Conservation (phyloP, 2,113 vertebrate species). For the Kobus ellipsiprymnus region DNA sequence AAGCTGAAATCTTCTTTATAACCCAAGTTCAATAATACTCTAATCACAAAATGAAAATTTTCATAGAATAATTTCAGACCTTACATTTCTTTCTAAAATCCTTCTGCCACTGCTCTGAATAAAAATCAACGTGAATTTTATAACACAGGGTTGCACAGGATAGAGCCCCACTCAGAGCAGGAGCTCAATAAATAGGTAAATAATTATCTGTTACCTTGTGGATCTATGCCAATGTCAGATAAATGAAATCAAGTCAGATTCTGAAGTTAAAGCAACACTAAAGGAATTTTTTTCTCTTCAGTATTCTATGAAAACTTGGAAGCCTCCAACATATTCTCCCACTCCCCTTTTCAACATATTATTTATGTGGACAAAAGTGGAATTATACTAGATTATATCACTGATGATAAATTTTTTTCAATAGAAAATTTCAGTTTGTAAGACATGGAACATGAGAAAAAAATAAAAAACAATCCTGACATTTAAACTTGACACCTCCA, state of each 20-base stretch:
- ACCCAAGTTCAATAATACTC: not conserved
- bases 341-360: not conserved
- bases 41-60: slow-evolving; percentile 27
- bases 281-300: not conserved
- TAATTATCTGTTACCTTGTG: not conserved
- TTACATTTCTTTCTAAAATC: not conserved
- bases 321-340: not conserved
- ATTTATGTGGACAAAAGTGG: not conserved
- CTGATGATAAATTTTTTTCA: not conserved
- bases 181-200: not conserved
- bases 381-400: not conserved
- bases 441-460: not conserved
- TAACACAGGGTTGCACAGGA: not conserved
- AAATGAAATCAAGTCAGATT: not conserved
- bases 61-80: slow-evolving; percentile 12
- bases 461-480: not conserved
- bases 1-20: slow-evolving; percentile 10
- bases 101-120: not conserved
- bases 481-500: slow-evolving; percentile 21
- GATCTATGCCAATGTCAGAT: not conserved
- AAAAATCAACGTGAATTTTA: not conserved
- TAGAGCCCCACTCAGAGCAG: not conserved
- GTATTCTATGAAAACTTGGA: not conserved
- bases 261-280: not conserved
- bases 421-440: not conserved